Percentiles rank a stretch among this genome's conserved stretches.
Conservation (phyloP, 2,888 invertebrate genomes). For the Hedychridium roseum region DNA sequence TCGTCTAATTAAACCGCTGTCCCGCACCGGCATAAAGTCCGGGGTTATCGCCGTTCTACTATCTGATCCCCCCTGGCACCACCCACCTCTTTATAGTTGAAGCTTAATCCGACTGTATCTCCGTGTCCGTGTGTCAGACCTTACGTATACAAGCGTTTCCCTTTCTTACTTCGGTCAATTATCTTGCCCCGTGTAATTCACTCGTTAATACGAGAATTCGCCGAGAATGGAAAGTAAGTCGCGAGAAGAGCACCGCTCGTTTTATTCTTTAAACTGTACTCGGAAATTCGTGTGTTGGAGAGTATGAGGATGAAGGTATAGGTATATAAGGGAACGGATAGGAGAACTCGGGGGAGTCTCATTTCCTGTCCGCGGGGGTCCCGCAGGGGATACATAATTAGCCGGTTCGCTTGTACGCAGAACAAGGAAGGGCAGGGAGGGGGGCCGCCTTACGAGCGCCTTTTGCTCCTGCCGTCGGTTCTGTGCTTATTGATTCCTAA, state of each 20-base stretch:
- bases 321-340: constrained; percentile 30
- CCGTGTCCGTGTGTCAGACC: constrained; percentile 36
- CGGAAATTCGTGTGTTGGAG: constrained; percentile 23
- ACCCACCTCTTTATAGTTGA: too few relatives aligned
- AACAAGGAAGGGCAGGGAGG: constrained; percentile 16
- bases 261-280: constrained; percentile 6
- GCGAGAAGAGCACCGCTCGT: background rate
- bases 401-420: constrained; percentile 51
- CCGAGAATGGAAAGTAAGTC: too few relatives aligned
- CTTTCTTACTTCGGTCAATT: too few relatives aligned
- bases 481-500: constrained; percentile 27
- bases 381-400: constrained; percentile 60
- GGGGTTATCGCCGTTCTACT: constrained; percentile 52
- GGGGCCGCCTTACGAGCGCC: constrained; percentile 27
- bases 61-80: background rate
- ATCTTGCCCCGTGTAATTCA: too few relatives aligned
- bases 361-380: constrained; percentile 62
- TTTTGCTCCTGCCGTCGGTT: constrained; percentile 8
- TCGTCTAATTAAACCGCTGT: constrained; percentile 62
- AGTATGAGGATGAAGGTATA: constrained; percentile 14
- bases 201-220: too few relatives aligned
- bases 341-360: constrained; percentile 56
- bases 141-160: constrained; percentile 2
- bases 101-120: constrained; percentile 55
- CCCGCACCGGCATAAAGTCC: constrained; percentile 58